These are phyloP conservation scores for Bubo blakistoni DNA, from an alignment of 2,113 vertebrate species.

Conservation along the genomic window DNA sequence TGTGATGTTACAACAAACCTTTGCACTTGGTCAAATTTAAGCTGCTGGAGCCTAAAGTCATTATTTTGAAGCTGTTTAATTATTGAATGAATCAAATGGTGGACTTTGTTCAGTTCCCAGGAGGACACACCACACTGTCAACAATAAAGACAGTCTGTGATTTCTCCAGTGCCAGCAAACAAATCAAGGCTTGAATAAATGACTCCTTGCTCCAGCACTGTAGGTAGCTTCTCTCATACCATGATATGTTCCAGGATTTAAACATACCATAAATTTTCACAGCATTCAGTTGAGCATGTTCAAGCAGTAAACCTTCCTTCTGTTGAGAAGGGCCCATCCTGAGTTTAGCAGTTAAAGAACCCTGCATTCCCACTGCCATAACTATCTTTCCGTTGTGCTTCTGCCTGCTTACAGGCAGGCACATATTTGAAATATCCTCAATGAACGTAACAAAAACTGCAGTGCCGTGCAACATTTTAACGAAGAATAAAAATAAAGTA, in stretches of 20 bases:
- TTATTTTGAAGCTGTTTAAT: neutral
- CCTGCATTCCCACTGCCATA: neutral
- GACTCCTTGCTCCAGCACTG: neutral
- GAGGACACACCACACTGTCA: neutral
- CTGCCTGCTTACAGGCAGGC: neutral
- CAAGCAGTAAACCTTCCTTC: neutral
- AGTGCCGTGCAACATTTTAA: neutral
- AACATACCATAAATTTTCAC: neutral
- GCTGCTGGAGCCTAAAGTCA: neutral
- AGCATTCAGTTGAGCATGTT: neutral
- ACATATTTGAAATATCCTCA: neutral
- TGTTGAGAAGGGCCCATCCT: neutral
- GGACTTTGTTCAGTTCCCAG: constrained; percentile 4
- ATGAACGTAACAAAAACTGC: neutral
- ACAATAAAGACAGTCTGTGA: neutral
- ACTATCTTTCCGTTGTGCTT: neutral
- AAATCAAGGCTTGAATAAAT: neutral
- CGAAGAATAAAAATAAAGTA: neutral
- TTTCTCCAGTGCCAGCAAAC: neutral
- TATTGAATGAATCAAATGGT: neutral
- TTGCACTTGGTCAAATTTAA: neutral
- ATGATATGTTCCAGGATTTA: neutral
- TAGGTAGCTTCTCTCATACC: neutral
- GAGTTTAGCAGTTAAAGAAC: neutral
- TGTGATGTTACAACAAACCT: neutral